Evolutionary conservation across 2,888 invertebrate genomes (phyloP).

Genomic region (Ptycholaimellus sp.): DNA sequence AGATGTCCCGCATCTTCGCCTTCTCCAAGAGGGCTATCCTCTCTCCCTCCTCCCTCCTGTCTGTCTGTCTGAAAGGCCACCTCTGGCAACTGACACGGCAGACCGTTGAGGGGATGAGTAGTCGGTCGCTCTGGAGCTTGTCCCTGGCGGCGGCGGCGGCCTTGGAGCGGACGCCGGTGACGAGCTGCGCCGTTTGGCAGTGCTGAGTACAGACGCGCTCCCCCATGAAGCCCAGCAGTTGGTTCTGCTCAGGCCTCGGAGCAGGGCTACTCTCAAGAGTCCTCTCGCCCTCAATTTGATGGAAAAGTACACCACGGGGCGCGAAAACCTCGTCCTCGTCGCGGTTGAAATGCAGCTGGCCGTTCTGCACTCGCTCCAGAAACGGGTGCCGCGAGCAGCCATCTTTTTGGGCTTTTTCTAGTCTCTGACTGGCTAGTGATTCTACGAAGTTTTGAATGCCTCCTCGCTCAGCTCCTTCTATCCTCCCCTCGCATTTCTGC

Average conservation of each 20-base stretch:
- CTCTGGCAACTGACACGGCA: background rate
- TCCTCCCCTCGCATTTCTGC: slow-evolving; percentile 43
- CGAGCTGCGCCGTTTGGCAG: slow-evolving; percentile 9
- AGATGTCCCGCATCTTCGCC: too few relatives aligned
- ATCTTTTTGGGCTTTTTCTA: slow-evolving; percentile 78
- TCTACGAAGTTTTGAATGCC: slow-evolving; percentile 59
- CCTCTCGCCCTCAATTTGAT: too few relatives aligned
- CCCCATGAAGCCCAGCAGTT: background rate
- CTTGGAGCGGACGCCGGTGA: slow-evolving; percentile 10
- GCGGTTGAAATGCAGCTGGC: slow-evolving; percentile 74
- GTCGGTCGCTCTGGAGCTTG: background rate
- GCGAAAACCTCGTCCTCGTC: slow-evolving; percentile 10
- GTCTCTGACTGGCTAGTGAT: slow-evolving; percentile 50
- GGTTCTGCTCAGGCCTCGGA: background rate
- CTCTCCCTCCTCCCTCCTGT: background rate
- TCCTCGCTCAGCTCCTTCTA: slow-evolving; percentile 49
- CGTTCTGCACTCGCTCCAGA: slow-evolving; percentile 55
- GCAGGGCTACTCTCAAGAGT: background rate
- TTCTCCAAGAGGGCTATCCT: background rate
- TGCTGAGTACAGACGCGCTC: slow-evolving; percentile 3
- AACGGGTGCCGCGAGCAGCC: slow-evolving; percentile 42
- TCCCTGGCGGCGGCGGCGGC: background rate
- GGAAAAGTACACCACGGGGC: too few relatives aligned
- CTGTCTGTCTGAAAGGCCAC: background rate
- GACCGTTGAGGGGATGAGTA: background rate